Conservation (phyloP, 2,888 invertebrate species). For the Scaeva pyrastri region DNA sequence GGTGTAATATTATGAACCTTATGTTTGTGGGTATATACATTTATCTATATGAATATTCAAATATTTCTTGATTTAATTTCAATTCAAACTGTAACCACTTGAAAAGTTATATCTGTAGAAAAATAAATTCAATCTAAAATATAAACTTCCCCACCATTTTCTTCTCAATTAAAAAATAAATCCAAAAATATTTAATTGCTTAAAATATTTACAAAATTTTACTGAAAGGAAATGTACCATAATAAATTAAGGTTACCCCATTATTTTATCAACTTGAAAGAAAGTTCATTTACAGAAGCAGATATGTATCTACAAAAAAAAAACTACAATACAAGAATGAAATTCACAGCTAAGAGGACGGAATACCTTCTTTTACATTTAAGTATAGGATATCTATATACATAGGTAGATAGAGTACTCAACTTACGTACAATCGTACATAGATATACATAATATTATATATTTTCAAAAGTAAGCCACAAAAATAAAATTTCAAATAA, state of each 20-base stretch:
- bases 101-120: no score
- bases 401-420: background rate
- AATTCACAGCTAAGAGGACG: background rate
- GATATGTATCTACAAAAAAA: background rate
- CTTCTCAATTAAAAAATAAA: background rate
- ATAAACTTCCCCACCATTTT: no score
- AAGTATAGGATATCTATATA: background rate
- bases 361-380: background rate
- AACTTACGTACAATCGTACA: background rate
- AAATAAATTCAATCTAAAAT: no score
- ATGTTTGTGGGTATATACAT: no score
- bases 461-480: background rate
- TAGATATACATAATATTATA: no score
- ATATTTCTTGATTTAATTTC: no score
- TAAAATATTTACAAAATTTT: slow-evolving; percentile 17
- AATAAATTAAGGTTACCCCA: slow-evolving; percentile 53
- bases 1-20: no score
- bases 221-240: slow-evolving; percentile 29
- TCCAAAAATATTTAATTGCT: background rate
- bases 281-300: slow-evolving; percentile 5
- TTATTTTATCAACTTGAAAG: slow-evolving; percentile 20
- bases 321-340: background rate
- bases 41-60: no score
- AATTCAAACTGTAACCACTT: no score
- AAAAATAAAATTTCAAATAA: slow-evolving; percentile 12